A percentile compares a stretch with the other conserved stretches of the same genome.
Evolutionary conservation across 2,888 invertebrate genomes (phyloP).

Genomic region (Thymelicus lineola): DNA sequence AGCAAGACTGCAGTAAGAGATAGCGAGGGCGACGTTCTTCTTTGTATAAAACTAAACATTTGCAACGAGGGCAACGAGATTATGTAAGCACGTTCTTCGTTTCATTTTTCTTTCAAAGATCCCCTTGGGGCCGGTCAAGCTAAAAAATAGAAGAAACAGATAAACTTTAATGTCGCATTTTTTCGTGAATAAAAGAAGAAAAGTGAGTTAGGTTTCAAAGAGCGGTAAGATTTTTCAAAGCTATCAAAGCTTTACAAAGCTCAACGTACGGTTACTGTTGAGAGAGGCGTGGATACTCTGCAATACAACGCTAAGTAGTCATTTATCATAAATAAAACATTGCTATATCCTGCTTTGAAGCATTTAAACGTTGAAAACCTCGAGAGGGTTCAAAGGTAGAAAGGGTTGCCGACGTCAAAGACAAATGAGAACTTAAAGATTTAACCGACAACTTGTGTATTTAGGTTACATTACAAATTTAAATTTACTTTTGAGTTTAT

Average conservation of each 20-base stretch:
- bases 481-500: conserved; percentile 9
- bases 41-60: conserved; percentile 34
- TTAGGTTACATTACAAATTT: conserved; percentile 30
- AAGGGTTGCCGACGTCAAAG: conserved; percentile 74
- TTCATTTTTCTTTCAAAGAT: conserved; percentile 34
- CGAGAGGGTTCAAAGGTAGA: conserved; percentile 69
- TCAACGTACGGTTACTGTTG: conserved; percentile 23
- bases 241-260: conserved; percentile 12
- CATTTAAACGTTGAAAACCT: conserved; percentile 57
- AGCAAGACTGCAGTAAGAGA: background rate
- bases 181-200: conserved; percentile 23
- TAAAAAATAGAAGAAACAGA: conserved; percentile 30
- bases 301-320: conserved; percentile 14
- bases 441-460: conserved; percentile 47
- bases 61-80: conserved; percentile 27
- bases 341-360: conserved; percentile 74
- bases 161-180: conserved; percentile 32
- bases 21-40: conserved; percentile 15
- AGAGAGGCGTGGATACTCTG: conserved; percentile 10
- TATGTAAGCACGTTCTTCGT: conserved; percentile 31
- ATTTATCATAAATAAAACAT: conserved; percentile 41
- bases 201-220: conserved; percentile 6
- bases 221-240: conserved; percentile 13
- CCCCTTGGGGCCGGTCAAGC: conserved; percentile 30
- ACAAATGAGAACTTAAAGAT: conserved; percentile 71